These are phyloP conservation scores for Neolamprologus cancellatus DNA, from an alignment of 2,113 vertebrate species.

Conservation along the genomic window DNA sequence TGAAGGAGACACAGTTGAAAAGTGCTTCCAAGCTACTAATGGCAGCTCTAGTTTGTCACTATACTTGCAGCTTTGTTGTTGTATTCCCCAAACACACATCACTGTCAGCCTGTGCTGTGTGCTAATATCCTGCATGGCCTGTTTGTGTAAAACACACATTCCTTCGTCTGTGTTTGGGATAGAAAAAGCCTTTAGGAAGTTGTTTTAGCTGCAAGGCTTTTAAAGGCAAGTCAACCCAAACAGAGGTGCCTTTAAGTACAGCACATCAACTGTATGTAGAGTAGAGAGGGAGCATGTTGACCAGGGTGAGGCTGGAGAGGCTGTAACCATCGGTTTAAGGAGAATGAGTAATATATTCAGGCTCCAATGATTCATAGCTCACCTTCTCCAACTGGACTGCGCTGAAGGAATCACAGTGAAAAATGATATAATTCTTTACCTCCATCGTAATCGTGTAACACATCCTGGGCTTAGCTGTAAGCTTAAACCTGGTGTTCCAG, in stretches of 20 bases:
- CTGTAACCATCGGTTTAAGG: background rate
- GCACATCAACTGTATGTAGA: background rate
- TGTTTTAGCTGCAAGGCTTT: constrained; percentile 32
- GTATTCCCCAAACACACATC: background rate
- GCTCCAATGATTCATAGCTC: constrained; percentile 15
- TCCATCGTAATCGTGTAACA: constrained; percentile 10
- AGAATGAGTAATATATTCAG: constrained; percentile 19
- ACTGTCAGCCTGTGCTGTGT: constrained; percentile 22
- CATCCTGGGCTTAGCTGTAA: background rate
- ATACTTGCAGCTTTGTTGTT: background rate
- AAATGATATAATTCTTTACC: constrained; percentile 26
- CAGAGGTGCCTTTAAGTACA: constrained; percentile 2
- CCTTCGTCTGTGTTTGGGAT: constrained; percentile 43
- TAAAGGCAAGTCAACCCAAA: constrained; percentile 48
- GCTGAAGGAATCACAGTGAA: constrained; percentile 12
- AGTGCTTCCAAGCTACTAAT: background rate
- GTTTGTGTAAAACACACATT: constrained; percentile 43
- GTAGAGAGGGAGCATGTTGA: background rate
- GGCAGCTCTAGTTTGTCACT: background rate
- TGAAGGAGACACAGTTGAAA: background rate
- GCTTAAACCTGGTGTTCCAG: background rate
- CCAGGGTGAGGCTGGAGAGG: background rate
- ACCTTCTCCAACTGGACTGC: background rate
- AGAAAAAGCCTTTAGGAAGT: constrained; percentile 52
- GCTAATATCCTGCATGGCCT: constrained; percentile 38